phyloP scores from a whole-genome alignment of 2,888 invertebrate genomes.

The Ypsolopha scabrella region DNA sequence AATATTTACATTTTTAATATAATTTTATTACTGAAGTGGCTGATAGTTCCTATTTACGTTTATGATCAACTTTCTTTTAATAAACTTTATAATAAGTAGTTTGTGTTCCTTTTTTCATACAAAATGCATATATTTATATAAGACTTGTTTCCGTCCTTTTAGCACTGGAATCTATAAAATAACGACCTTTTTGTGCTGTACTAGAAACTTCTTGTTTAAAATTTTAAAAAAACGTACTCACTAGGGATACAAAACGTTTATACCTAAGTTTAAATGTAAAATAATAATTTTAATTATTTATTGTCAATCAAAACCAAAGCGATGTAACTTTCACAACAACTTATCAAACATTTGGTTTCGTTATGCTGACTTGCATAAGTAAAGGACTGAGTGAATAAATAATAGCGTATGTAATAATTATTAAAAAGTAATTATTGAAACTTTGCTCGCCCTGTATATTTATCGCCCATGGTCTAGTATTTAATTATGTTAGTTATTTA shows the following conservation, averaged over 20 bases:
- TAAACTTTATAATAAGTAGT: too few species aligned
- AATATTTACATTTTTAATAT: too few species aligned
- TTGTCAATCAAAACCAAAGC: conserved; percentile 8
- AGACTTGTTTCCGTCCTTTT: conserved; percentile 11
- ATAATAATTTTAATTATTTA: conserved; percentile 5
- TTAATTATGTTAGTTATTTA: conserved; percentile 32
- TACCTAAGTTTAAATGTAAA: background rate
- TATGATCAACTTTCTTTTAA: too few species aligned
- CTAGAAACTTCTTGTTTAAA: background rate
- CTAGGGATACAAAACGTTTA: background rate
- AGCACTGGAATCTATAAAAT: background rate
- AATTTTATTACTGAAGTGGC: conserved; percentile 18
- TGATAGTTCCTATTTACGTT: conserved; percentile 50
- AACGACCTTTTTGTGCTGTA: background rate
- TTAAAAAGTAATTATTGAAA: conserved; percentile 16
- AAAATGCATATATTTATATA: conserved; percentile 2
- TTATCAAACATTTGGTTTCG: conserved; percentile 10
- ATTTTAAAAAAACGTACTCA: background rate
- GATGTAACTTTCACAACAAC: conserved; percentile 7
- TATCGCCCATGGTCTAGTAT: conserved; percentile 40
- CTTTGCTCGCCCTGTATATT: conserved; percentile 27
- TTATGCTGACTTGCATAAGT: conserved; percentile 16
- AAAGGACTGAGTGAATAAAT: conserved; percentile 38
- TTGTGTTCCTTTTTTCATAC: background rate
- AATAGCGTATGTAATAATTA: background rate